Percentiles rank a stretch among this genome's conserved stretches.
phyloP scores from a whole-genome alignment of 1,140 invertebrate species.

The Brachystomella parvula region DNA sequence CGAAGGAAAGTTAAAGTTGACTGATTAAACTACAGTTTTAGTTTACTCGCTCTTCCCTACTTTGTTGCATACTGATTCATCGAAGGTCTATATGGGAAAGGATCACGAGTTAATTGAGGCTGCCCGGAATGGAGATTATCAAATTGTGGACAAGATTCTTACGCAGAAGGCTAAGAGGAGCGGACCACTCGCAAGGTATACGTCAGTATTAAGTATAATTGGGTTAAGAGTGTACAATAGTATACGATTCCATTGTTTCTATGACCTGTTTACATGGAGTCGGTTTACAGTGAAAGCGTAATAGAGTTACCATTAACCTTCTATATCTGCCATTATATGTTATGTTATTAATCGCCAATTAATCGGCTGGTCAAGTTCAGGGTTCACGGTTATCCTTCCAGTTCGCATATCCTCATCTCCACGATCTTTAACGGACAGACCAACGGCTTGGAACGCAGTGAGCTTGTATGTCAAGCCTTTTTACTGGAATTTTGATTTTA shows the following conservation, averaged over 20 bases:
- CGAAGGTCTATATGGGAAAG: slow-evolving; percentile 68
- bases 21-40: not conserved
- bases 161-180: slow-evolving; percentile 79
- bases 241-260: slow-evolving; percentile 1
- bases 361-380: too few relatives aligned
- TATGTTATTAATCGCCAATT: not conserved
- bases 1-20: not conserved
- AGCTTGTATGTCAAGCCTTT: too few relatives aligned
- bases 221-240: not conserved
- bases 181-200: slow-evolving; percentile 84
- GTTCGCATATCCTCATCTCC: too few relatives aligned
- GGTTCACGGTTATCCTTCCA: too few relatives aligned
- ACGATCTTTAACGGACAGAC: too few relatives aligned
- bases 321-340: not conserved
- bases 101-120: slow-evolving; percentile 93
- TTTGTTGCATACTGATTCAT: not conserved
- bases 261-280: not conserved
- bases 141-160: slow-evolving; percentile 82
- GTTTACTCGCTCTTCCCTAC: not conserved
- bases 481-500: too few relatives aligned
- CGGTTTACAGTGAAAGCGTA: not conserved
- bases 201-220: not conserved
- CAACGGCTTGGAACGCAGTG: too few relatives aligned
- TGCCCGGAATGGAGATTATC: slow-evolving; percentile 79
- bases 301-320: too few relatives aligned